Evolutionary conservation across 2,113 vertebrate species (phyloP).

Genomic region (Muntiacus muntjak): DNA sequence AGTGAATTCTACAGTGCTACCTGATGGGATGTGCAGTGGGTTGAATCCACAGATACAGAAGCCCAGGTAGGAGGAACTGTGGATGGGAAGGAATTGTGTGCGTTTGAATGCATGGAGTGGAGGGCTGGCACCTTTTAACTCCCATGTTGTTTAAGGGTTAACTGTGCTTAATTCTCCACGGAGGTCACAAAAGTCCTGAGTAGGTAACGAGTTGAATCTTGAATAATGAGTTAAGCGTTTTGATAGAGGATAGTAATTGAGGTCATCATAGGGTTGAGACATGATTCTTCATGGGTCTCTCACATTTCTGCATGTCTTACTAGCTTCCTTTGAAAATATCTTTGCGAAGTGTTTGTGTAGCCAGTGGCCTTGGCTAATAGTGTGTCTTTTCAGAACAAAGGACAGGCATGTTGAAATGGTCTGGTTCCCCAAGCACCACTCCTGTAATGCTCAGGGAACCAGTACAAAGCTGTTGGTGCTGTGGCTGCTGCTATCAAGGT

Average conservation of each 20-base stretch:
- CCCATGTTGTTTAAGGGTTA: background rate
- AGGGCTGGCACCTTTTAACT: background rate
- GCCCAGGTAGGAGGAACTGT: background rate
- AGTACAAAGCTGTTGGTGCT: background rate
- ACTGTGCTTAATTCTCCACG: background rate
- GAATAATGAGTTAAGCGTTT: background rate
- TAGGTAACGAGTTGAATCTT: background rate
- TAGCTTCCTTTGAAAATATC: background rate
- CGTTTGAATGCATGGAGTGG: background rate
- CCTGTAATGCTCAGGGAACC: background rate
- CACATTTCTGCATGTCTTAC: background rate
- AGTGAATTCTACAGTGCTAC: background rate
- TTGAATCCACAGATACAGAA: background rate
- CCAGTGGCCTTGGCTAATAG: background rate
- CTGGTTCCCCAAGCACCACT: background rate
- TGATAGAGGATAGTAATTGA: background rate
- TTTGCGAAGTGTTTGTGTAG: background rate
- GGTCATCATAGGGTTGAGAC: background rate
- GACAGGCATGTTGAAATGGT: background rate
- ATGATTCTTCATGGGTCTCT: background rate
- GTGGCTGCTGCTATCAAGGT: background rate
- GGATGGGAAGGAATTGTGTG: background rate
- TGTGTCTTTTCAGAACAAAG: background rate
- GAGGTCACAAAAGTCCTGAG: background rate
- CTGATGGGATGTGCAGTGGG: background rate